Conservation (phyloP, 2,888 invertebrate genomes). For the Graphium colonna region DNA sequence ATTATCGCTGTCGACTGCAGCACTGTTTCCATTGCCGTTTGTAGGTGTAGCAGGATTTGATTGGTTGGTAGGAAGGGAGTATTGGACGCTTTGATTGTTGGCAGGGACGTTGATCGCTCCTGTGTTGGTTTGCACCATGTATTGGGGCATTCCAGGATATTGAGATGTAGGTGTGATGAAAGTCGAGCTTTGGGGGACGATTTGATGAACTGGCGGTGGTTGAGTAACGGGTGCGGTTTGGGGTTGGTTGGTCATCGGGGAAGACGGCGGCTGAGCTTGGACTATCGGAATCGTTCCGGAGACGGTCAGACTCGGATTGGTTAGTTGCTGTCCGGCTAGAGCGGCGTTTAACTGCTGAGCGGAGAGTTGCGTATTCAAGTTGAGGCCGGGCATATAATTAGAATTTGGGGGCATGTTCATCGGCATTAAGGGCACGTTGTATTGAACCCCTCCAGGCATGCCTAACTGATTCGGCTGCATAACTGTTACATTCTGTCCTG, state of each 20-base stretch:
- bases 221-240: conserved; percentile 54
- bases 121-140: conserved; percentile 62
- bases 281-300: conserved; percentile 65
- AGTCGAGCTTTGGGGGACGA: conserved; percentile 54
- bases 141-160: conserved; percentile 60
- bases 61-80: conserved; percentile 52
- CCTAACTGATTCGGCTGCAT: conserved; percentile 71
- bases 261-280: conserved; percentile 56
- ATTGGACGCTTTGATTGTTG: conserved; percentile 57
- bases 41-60: conserved; percentile 38
- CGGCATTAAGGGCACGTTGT: conserved; percentile 67
- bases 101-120: conserved; percentile 51
- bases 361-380: conserved; percentile 65
- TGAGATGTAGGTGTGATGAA: conserved; percentile 64
- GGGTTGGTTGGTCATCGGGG: conserved; percentile 47
- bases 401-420: conserved; percentile 67
- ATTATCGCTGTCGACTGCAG: conserved; percentile 49
- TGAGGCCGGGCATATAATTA: conserved; percentile 67
- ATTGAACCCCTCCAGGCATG: conserved; percentile 65
- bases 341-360: conserved; percentile 71
- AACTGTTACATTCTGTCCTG: conserved; percentile 68
- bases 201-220: conserved; percentile 51
- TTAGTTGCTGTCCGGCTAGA: conserved; percentile 59
- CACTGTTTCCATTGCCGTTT: conserved; percentile 56
- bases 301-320: conserved; percentile 50